Evolutionary conservation across 1,140 invertebrate genomes (phyloP).

Genomic region (Atta cephalotes): DNA sequence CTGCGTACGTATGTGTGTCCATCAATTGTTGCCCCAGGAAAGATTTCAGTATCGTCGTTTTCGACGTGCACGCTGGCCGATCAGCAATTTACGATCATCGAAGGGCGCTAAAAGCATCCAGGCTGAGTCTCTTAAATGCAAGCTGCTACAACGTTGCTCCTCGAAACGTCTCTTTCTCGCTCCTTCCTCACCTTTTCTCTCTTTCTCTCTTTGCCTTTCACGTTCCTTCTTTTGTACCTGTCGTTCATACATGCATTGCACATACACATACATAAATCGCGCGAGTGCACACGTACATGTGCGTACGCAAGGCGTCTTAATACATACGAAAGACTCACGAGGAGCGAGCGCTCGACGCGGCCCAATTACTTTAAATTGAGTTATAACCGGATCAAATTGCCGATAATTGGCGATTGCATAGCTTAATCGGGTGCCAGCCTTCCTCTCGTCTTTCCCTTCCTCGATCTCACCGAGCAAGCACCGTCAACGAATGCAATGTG

Average conservation of each 20-base stretch:
- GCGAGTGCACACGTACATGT: not conserved
- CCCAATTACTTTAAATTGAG: slow-evolving; percentile 83
- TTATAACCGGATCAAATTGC: slow-evolving; percentile 83
- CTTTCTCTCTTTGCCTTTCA: slow-evolving; percentile 12
- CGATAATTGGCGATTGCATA: slow-evolving; percentile 83
- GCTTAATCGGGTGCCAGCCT: slow-evolving; percentile 76
- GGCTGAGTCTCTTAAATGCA: slow-evolving; percentile 24
- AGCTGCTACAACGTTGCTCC: slow-evolving; percentile 26
- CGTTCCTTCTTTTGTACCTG: slow-evolving; percentile 23
- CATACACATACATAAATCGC: slow-evolving; percentile 7
- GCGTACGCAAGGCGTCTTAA: slow-evolving; percentile 45
- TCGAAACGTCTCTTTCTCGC: slow-evolving; percentile 45
- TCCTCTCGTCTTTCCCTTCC: slow-evolving; percentile 40
- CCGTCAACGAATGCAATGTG: slow-evolving; percentile 27
- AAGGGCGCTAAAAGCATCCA: slow-evolving; percentile 72
- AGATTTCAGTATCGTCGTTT: slow-evolving; percentile 37
- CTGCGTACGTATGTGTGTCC: not conserved
- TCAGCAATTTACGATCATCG: slow-evolving; percentile 76
- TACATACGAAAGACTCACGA: slow-evolving; percentile 47
- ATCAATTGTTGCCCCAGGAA: slow-evolving; percentile 12
- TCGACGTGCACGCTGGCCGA: slow-evolving; percentile 57
- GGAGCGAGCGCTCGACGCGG: slow-evolving; percentile 66
- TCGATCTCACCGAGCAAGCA: slow-evolving; percentile 26
- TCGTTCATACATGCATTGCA: slow-evolving; percentile 32
- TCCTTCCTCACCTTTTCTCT: not conserved